phyloP scores from a whole-genome alignment of 2,113 vertebrate genomes.

The Eulemur rufifrons region DNA sequence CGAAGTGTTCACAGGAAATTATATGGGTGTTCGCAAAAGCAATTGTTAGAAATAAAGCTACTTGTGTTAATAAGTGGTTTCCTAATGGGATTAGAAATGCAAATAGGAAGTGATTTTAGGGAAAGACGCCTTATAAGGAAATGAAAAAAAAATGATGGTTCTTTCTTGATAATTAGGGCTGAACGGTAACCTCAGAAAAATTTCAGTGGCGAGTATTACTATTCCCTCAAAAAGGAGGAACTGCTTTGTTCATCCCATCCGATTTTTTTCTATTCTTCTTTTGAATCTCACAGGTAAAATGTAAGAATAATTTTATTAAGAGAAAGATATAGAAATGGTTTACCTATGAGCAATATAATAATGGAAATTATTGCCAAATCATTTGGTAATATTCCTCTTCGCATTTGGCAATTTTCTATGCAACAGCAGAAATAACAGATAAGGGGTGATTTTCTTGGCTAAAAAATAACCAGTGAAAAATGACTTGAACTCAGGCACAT shows the following conservation, averaged over 20 bases:
- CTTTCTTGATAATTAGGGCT: not conserved
- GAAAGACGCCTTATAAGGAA: not conserved
- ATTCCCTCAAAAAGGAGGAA: not conserved
- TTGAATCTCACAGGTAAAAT: not conserved
- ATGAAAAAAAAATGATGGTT: not conserved
- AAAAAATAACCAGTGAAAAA: not conserved
- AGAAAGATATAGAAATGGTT: not conserved
- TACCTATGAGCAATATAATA: not conserved
- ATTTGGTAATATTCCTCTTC: not conserved
- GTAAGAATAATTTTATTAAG: not conserved
- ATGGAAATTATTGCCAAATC: constrained; percentile 24
- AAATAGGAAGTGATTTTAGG: not conserved
- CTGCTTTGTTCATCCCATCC: not conserved
- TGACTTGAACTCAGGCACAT: not conserved
- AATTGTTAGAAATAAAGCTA: not conserved
- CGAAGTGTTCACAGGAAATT: not conserved
- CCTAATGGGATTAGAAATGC: not conserved
- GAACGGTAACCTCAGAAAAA: not conserved
- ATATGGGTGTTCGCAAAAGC: not conserved
- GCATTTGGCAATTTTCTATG: not conserved
- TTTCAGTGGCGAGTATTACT: not conserved
- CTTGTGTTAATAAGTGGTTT: not conserved
- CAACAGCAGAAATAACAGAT: not conserved
- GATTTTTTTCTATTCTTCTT: not conserved
- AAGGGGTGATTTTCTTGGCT: not conserved